A percentile compares a stretch with the other conserved stretches of the same genome.
Evolutionary conservation across 2,113 vertebrate genomes (phyloP).

Genomic region (Pachyramphus minor): DNA sequence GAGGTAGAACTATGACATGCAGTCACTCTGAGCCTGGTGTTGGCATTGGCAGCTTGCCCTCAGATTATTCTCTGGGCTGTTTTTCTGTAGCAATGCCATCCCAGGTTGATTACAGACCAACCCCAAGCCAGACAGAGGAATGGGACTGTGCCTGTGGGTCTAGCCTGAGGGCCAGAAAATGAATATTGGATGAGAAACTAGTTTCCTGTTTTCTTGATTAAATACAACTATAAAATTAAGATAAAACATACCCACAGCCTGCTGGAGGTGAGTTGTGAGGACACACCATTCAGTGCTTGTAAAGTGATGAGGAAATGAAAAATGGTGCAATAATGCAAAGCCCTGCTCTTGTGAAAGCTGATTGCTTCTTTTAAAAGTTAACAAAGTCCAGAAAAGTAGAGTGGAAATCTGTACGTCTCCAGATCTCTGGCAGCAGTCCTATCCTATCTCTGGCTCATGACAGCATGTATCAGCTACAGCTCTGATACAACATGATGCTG

Average conservation of each 20-base stretch:
- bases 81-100: neutral
- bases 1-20: neutral
- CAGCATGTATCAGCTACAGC: neutral
- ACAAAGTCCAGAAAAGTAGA: neutral
- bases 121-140: neutral
- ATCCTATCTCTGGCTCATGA: neutral
- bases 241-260: neutral
- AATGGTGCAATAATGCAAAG: neutral
- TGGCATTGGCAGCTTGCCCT: neutral
- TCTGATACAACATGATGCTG: neutral
- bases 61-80: neutral
- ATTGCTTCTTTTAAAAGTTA: neutral
- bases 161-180: neutral
- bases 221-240: neutral
- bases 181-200: neutral
- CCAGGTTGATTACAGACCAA: neutral
- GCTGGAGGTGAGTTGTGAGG: neutral
- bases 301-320: neutral
- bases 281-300: neutral
- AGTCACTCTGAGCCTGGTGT: neutral
- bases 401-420: neutral
- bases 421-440: neutral
- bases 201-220: conserved; percentile 19
- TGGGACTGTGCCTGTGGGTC: neutral
- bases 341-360: neutral